Evolutionary conservation across 2,113 vertebrate species (phyloP), one percentile per base, ranked within the genome.

Genomic region (Charina bottae): DNA sequence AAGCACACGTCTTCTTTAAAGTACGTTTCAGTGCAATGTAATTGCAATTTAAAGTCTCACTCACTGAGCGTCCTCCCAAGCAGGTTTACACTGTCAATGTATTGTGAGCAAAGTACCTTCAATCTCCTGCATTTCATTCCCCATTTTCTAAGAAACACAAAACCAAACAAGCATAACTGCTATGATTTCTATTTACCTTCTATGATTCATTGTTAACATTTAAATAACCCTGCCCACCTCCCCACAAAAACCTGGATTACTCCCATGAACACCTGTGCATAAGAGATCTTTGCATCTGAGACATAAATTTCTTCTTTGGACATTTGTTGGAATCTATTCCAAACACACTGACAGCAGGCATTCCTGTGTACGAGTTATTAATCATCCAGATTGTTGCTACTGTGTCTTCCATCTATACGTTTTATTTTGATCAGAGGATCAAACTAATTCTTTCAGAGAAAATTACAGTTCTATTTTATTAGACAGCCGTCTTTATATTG

Each of bases 131-230:
- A 3, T 53, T 15, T 54, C 24, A 2, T 54, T 54, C 49, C 24
- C 6, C 26, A 21, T 78, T 78, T 78, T 53, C 84, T 54, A 24
- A 93, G 90, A 85, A 91, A 87, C 28, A 93, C 91, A 94, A 88
- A 94, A 88, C 93, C 24, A 60, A 23, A 42, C 33, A 19, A 78
- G 68, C 33, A 42, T 42, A 85, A 54, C 46, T 85, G 90, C 83
- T 90, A 94, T 87, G 92, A 83, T 28, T 92, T 60, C 49, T 56
- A 37, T 91, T 87, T 94, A n/a, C 33, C 53, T 84, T 90, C 55
- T 46, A 89, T 46, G 33, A 85, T 78, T 94, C 89, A 93, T 94
- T 59, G 93, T 86, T 46, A 85, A 28, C 92, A 94, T 89, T 93
- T 89, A 17, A 90, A 93, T 89, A 92, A 89, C 72, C 72, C 33